Conservation (phyloP, 1,140 invertebrate genomes). For the Pachypeltis micranthus region DNA sequence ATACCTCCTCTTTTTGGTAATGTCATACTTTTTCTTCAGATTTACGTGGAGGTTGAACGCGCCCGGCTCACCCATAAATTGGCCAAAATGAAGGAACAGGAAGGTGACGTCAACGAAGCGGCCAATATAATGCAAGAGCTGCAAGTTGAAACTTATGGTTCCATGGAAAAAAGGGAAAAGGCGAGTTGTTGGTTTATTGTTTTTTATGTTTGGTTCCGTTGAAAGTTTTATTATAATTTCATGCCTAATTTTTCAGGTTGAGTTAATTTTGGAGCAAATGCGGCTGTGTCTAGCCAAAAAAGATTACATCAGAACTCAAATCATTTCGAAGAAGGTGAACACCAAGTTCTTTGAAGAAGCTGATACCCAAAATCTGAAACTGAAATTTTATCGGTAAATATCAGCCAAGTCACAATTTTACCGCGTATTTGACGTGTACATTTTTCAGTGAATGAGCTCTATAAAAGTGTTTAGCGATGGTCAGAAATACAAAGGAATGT, state of each 20-base stretch:
- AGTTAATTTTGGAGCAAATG: conserved; percentile 98
- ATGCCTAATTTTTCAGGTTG: conserved; percentile 41
- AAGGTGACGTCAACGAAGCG: conserved; percentile 81
- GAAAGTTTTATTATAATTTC: not conserved
- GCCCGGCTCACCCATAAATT: conserved; percentile 89
- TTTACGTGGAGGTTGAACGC: conserved; percentile 98
- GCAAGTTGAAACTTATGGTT: conserved; percentile 98
- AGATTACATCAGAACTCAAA: conserved; percentile 94
- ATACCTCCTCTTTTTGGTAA: too few relatives aligned
- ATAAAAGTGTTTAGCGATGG: too few relatives aligned
- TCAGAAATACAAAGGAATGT: too few relatives aligned
- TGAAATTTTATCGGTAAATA: conserved; percentile 74
- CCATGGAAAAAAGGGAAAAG: conserved; percentile 97
- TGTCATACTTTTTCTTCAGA: conserved; percentile 53
- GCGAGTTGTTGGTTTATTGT: conserved; percentile 16
- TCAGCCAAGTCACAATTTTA: too few relatives aligned
- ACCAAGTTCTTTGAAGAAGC: conserved; percentile 94
- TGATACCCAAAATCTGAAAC: conserved; percentile 64
- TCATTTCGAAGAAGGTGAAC: conserved; percentile 98
- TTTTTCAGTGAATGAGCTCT: too few relatives aligned
- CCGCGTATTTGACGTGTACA: too few relatives aligned
- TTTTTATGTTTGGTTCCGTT: not conserved
- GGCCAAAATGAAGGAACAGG: conserved; percentile 85
- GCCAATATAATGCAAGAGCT: conserved; percentile 90
- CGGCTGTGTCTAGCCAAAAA: conserved; percentile 88